These are phyloP conservation scores for Calyptomena viridis DNA, from an alignment of 2,113 vertebrate genomes.

Conservation along the genomic window DNA sequence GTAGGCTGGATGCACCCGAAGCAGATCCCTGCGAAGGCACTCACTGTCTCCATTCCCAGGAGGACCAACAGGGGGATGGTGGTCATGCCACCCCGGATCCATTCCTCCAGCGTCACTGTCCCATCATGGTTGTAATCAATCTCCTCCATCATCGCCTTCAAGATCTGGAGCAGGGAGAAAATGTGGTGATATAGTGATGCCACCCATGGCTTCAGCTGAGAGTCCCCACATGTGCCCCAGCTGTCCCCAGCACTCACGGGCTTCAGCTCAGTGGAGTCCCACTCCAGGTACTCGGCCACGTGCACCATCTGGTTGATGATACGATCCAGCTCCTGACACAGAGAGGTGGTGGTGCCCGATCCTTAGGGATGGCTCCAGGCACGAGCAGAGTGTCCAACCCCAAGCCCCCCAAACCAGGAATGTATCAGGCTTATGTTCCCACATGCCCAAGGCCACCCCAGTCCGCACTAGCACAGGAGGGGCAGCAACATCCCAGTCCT, in stretches of 20 bases:
- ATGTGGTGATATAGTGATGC: accelerated
- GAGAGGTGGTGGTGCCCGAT: accelerated
- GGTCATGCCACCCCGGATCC: constrained; percentile 93
- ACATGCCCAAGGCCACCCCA: accelerated
- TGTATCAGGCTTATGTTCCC: accelerated
- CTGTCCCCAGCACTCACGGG: constrained; percentile 73
- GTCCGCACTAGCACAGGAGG: accelerated
- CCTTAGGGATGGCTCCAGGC: accelerated
- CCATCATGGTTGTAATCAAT: constrained; percentile 90
- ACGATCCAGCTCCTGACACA: constrained; percentile 83
- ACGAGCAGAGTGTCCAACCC: accelerated
- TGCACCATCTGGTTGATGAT: constrained; percentile 97
- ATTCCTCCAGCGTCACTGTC: constrained; percentile 90
- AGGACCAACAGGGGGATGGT: constrained; percentile 93
- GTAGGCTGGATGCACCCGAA: accelerated
- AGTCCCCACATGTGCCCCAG: accelerated
- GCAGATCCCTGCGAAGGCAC: accelerated
- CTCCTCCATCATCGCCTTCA: constrained; percentile 82
- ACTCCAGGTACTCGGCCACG: constrained; percentile 92
- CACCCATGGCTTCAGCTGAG: background rate
- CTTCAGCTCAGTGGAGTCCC: constrained; percentile 90
- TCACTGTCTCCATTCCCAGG: constrained; percentile 89
- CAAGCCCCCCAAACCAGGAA: accelerated
- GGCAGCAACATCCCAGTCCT: background rate
- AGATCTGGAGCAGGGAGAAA: constrained; percentile 59